Base-by-base conservation (phyloP, 2,797 vertebrate species). In the Xiphorhynchus erythropygius region DNA sequence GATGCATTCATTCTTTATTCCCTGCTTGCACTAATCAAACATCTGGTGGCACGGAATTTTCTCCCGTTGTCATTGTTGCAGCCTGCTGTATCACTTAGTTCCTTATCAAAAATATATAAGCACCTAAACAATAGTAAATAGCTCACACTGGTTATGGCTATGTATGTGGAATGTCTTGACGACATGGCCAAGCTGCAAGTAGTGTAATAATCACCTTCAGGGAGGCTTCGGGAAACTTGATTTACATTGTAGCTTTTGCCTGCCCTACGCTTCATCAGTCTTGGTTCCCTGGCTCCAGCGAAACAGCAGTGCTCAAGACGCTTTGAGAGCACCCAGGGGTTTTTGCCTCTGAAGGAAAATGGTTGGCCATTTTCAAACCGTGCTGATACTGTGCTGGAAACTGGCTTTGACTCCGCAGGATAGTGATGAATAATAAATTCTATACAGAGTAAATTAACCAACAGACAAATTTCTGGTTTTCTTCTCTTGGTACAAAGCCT, bases 231-330 rank as follows among this genome's bases (percentile, higher is more conserved):
- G 33, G 30, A 93, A 60, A 35, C 16, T 35, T 37, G 30, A 84
- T 78, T 60, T 57, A 25, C 11, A 8, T 17, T 39, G 13, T 27
- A 70, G 15, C 10, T 87, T 78, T 87, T 67, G 18, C 32, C n/a
- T 52, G 17, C 18, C 13, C 19, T 46, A 19, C 0, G 0, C 14
- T 75, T 47, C 18, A n/a, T 63, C 44, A 13, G 32, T 18, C 15
- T 22, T 65, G 2, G 0, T 63, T 84, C 12, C 24, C 49, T 33
- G 8, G 30, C 24, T 67, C 44, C 41, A 86, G 39, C 21, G 49
- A 74, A 94, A 42, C 7, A 0, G 1, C 6, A 60, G 24, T 7
- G 13, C 4, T 0, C 3, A 5, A 8, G 10, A 0, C 0, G 22
- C 22, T 77, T 53, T 30, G n/a, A 64, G 17, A 79, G 24, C 17